Conservation (phyloP, 1,140 invertebrate species). For the Plodia interpunctella region DNA sequence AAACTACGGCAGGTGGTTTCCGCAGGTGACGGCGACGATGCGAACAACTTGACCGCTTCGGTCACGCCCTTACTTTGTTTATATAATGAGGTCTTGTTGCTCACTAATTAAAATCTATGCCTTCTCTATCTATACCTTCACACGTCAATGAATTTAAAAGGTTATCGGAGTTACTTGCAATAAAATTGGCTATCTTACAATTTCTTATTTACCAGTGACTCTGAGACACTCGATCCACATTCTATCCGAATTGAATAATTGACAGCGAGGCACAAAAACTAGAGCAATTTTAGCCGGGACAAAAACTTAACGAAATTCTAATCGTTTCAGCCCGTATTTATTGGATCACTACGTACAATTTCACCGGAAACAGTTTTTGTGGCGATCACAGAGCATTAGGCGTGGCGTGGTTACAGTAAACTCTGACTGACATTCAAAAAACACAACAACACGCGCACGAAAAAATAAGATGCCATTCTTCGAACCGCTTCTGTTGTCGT, state of each 20-base stretch:
- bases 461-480: slow-evolving; percentile 1
- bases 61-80: slow-evolving; percentile 22
- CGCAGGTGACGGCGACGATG: slow-evolving; percentile 8
- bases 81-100: slow-evolving; percentile 8
- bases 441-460: not conserved
- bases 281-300: not conserved
- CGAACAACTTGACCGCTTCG: slow-evolving; percentile 20
- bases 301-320: slow-evolving; percentile 6
- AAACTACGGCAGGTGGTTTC: slow-evolving; percentile 10
- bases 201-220: not conserved
- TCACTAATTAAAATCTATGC: slow-evolving; percentile 4
- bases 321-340: not conserved
- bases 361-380: slow-evolving; percentile 4
- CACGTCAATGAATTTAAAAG: not conserved
- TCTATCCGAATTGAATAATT: not conserved
- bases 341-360: slow-evolving; percentile 7
- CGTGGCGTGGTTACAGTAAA: not conserved
- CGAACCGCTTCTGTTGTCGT: slow-evolving; percentile 1
- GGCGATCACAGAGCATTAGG: not conserved
- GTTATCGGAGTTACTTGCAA: not conserved
- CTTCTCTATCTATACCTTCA: not conserved
- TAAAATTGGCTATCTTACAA: not conserved
- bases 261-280: not conserved
- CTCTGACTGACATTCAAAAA: not conserved
- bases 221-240: too few species aligned